Evolutionary conservation across 2,797 vertebrate species (phyloP).

Genomic region (Dendrocincla fuliginosa): DNA sequence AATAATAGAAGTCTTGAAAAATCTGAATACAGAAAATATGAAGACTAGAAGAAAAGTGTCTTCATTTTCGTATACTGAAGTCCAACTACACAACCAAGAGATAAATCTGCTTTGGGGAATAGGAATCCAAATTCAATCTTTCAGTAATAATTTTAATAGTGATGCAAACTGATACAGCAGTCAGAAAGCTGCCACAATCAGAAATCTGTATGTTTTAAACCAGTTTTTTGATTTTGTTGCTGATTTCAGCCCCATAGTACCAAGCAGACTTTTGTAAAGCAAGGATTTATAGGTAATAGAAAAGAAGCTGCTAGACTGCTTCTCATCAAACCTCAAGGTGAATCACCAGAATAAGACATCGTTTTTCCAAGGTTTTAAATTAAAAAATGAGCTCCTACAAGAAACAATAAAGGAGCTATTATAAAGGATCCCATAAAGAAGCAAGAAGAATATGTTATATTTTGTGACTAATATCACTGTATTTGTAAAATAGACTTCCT

Average conservation of each 20-base stretch:
- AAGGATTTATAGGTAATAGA: neutral
- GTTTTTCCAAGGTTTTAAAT: neutral
- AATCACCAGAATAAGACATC: constrained; percentile 6
- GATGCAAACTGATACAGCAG: neutral
- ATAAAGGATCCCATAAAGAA: neutral
- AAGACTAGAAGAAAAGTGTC: neutral
- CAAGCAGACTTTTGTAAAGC: neutral
- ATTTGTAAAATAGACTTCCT: neutral
- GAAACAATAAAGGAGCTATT: neutral
- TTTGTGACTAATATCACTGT: neutral
- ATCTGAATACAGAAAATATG: neutral
- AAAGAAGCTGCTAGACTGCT: neutral
- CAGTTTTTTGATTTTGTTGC: neutral
- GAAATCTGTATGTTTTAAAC: neutral
- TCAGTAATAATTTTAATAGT: neutral
- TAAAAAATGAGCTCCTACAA: neutral
- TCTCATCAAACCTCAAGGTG: neutral
- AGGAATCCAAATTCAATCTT: neutral
- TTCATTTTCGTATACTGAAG: neutral
- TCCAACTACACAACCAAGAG: neutral
- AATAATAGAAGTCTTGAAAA: neutral
- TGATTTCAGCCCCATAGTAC: neutral
- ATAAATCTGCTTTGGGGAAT: neutral
- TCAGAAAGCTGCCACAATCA: neutral
- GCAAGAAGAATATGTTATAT: neutral